phyloP scores from a whole-genome alignment of 2,888 invertebrate genomes.

The Caenorhabditis wallacei region DNA sequence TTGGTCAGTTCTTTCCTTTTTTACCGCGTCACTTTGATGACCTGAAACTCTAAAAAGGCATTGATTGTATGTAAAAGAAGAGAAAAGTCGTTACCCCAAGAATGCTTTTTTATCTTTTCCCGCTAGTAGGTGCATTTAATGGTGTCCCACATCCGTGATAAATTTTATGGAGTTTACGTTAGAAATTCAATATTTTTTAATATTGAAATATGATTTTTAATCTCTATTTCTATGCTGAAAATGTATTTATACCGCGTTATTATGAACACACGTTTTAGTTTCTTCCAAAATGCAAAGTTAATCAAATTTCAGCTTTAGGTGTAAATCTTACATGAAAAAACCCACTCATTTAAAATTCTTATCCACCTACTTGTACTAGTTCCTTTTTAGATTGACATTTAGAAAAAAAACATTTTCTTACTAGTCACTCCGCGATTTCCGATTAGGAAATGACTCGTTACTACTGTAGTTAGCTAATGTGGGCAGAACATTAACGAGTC shows the following conservation, averaged over 20 bases:
- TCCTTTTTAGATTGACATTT: background rate
- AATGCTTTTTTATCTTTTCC: conserved; percentile 26
- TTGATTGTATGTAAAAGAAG: conserved; percentile 2
- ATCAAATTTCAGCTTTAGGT: too few relatives aligned
- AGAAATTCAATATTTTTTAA: conserved; percentile 3
- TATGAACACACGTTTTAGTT: too few relatives aligned
- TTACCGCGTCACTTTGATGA: conserved; percentile 3
- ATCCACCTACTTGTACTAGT: background rate
- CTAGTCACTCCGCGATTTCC: background rate
- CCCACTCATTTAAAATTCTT: background rate
- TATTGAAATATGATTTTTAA: background rate
- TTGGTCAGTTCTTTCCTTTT: conserved; percentile 55
- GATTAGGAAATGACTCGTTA: conserved; percentile 52
- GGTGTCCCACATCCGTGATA: conserved; percentile 10
- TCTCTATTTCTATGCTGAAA: background rate
- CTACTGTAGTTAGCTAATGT: conserved; percentile 10
- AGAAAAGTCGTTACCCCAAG: conserved; percentile 40
- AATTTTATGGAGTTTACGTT: conserved; percentile 23
- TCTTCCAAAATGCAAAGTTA: too few relatives aligned
- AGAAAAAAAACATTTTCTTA: background rate
- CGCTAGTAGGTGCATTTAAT: conserved; percentile 27
- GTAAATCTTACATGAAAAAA: too few relatives aligned
- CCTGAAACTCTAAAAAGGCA: conserved; percentile 27
- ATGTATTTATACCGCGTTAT: too few relatives aligned
- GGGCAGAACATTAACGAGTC: background rate